Conservation (phyloP, 2,113 vertebrate species). For the Barbus barbus region DNA sequence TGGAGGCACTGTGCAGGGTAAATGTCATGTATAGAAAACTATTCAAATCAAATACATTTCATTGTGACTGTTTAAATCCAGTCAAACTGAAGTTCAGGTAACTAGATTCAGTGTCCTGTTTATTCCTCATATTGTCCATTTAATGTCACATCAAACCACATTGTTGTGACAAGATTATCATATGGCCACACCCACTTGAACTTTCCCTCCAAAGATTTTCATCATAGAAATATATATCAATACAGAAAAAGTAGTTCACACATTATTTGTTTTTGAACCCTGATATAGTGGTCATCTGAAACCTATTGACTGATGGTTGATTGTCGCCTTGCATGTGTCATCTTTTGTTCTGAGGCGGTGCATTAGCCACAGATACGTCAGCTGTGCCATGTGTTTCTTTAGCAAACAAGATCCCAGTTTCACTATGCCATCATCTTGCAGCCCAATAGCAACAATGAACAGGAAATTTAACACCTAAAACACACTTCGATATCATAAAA, state of each 20-base stretch:
- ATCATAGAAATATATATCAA: not conserved
- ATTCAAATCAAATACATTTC: not conserved
- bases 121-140: not conserved
- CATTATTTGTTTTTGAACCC: not conserved
- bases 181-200: not conserved
- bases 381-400: not conserved
- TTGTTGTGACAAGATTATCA: not conserved
- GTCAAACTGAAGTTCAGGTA: not conserved
- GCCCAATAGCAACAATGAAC: constrained; percentile 1
- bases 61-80: not conserved
- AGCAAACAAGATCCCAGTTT: constrained; percentile 18
- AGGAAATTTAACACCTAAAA: not conserved
- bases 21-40: constrained; percentile 9
- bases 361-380: constrained; percentile 10
- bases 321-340: not conserved
- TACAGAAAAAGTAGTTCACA: not conserved
- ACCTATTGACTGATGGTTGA: not conserved
- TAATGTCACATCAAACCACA: not conserved
- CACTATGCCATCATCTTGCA: not conserved
- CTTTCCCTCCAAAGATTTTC: not conserved
- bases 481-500: not conserved
- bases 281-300: not conserved
- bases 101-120: not conserved
- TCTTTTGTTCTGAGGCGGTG: not conserved
- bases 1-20: constrained; percentile 93